Percentiles rank a stretch among this genome's conserved stretches.
Conservation (phyloP, 2,797 vertebrate genomes). For the Labeo calbasu region DNA sequence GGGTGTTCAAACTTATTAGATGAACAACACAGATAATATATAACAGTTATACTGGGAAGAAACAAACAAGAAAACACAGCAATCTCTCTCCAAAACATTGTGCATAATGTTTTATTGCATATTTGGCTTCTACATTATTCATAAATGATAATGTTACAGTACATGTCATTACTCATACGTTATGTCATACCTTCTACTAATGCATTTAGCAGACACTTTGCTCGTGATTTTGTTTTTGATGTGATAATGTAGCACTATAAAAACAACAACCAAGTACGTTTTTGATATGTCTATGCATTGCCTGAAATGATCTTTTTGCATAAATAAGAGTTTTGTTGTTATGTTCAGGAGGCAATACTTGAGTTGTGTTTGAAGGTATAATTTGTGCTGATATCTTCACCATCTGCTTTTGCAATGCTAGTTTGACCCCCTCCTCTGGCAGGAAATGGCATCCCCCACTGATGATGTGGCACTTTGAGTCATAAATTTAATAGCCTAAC, state of each 20-base stretch:
- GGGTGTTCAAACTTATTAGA: not conserved
- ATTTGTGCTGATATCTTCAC: constrained; percentile 65
- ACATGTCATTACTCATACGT: not conserved
- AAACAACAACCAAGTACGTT: constrained; percentile 13
- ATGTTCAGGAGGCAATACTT: constrained; percentile 23
- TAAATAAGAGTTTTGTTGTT: no score
- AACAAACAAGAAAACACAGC: not conserved
- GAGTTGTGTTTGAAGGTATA: constrained; percentile 50
- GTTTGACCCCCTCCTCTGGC: constrained; percentile 65
- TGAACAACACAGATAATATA: not conserved
- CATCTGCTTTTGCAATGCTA: constrained; percentile 67
- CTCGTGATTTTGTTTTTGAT: not conserved
- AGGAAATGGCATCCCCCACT: constrained; percentile 76
- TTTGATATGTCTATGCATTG: not conserved
- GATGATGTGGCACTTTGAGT: constrained; percentile 76
- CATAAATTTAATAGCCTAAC: constrained; percentile 70
- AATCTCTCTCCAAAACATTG: not conserved
- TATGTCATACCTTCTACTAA: not conserved
- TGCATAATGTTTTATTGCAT: not conserved
- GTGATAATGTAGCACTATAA: not conserved
- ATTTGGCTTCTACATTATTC: constrained; percentile 7
- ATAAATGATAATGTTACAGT: not conserved
- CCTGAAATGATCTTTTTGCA: not conserved
- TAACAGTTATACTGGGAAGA: not conserved
- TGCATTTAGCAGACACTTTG: not conserved